Evolutionary conservation across 2,797 vertebrate genomes (phyloP), one percentile per base, ranked within the genome.

Genomic region (Sebastes aleutianus): DNA sequence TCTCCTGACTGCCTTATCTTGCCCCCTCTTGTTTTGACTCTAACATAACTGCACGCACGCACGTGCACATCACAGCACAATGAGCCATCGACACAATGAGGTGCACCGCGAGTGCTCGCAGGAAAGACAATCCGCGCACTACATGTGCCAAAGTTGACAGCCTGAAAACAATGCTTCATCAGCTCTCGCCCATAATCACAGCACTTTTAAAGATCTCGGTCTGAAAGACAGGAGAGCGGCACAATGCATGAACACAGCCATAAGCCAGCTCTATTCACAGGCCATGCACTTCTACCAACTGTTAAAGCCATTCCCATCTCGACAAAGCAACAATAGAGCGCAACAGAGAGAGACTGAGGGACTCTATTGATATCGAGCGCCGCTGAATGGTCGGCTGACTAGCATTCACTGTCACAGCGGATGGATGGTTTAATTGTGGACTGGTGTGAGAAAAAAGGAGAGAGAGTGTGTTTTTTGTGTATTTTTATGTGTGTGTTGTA

Each of bases 361-460:
- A 89, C 77, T 82, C 82, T 80, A 89, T 91, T 93, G 92, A 93
- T 91, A 93, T 88, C 1, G 88, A 92, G 88, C 67, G 20, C 80
- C n/a, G 83, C 80, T 89, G 87, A 93, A 92, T 86, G 89, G 87
- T 82, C 79, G 67, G 58, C 84, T 78, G 88, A 87, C 86, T 71
- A 76, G 78, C 84, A 79, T 88, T 91, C 88, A 89, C 82, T 86
- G 88, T 89, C 88, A 87, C 77, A 83, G 84, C 39, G 76, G 88
- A 92, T 85, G 88, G 91, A 94, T 89, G 91, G 85, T 91, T 93
- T 93, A 91, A 93, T 93, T 92, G 90, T 87, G 83, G 86, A 86
- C 80, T 89, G 79, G 73, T 83, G 79, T 79, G 69, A 68, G 78
- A 76, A 86, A 64, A 36, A 63, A 13, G 39, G 69, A 74, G 76